Conservation (phyloP, 2,888 invertebrate species). For the Agrilus cyanescens region DNA sequence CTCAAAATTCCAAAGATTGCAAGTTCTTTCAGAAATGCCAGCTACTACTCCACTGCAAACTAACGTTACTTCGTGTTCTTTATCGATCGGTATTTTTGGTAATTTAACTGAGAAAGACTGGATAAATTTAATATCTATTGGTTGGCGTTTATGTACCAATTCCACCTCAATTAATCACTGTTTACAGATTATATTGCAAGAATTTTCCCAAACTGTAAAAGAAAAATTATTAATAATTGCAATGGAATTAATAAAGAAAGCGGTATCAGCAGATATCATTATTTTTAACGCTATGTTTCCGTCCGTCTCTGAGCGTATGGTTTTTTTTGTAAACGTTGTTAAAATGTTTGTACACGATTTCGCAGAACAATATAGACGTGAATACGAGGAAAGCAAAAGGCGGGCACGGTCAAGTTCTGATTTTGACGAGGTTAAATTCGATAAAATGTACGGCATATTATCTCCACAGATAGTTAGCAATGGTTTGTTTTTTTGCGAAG, state of each 20-base stretch:
- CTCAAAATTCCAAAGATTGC: slow-evolving; percentile 17
- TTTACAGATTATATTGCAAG: background rate
- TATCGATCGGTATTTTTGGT: too few relatives aligned
- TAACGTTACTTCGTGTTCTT: too few relatives aligned
- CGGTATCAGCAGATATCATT: background rate
- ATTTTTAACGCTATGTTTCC: slow-evolving; percentile 4
- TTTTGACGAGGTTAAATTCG: slow-evolving; percentile 9
- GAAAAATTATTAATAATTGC: slow-evolving; percentile 7
- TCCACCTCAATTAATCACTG: background rate
- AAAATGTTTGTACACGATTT: slow-evolving; percentile 7
- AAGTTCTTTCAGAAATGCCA: slow-evolving; percentile 16
- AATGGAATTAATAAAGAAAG: slow-evolving; percentile 5
- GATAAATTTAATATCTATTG: background rate
- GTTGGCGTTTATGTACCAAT: too few relatives aligned
- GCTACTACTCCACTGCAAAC: slow-evolving; percentile 2
- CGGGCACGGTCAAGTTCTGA: slow-evolving; percentile 1
- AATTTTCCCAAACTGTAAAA: slow-evolving; percentile 7
- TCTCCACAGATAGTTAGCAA: background rate
- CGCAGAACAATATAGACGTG: slow-evolving; percentile 7
- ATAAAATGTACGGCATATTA: slow-evolving; percentile 3
- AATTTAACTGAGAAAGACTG: too few relatives aligned
- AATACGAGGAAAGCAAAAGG: slow-evolving; percentile 8
- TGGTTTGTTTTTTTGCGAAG: too few relatives aligned
- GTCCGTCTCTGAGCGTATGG: slow-evolving; percentile 1
- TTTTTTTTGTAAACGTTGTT: slow-evolving; percentile 6